Conservation (phyloP, 2,888 invertebrate genomes). For the Amiota mariae region DNA sequence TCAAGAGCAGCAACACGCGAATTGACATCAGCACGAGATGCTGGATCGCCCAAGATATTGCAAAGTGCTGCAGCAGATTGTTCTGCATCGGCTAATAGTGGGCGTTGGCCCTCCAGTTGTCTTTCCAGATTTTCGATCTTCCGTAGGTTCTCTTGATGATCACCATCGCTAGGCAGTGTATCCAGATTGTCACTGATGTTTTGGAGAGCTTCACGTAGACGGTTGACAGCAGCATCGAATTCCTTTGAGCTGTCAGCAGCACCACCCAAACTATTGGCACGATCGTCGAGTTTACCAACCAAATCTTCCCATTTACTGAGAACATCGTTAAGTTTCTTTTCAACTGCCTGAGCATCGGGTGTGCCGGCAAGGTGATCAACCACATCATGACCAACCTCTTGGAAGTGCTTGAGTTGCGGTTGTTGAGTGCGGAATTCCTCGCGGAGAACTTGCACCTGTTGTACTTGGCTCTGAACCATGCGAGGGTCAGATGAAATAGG, state of each 20-base stretch:
- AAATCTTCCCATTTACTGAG: conserved; percentile 88
- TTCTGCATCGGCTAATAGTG: conserved; percentile 89
- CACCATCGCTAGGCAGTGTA: conserved; percentile 84
- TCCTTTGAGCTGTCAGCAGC: conserved; percentile 94
- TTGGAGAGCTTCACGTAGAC: conserved; percentile 89
- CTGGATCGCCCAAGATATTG: conserved; percentile 90
- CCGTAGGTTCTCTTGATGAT: conserved; percentile 89
- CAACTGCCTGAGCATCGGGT: conserved; percentile 79
- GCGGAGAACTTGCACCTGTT: conserved; percentile 93
- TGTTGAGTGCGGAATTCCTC: conserved; percentile 96
- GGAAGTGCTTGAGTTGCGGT: conserved; percentile 88
- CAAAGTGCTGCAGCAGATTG: conserved; percentile 92
- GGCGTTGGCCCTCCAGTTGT: conserved; percentile 90
- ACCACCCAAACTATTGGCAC: conserved; percentile 91
- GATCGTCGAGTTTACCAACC: conserved; percentile 85
- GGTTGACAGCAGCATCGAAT: conserved; percentile 90
- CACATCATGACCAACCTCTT: conserved; percentile 86
- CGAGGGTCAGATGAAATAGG: conserved; percentile 96
- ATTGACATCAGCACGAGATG: conserved; percentile 92
- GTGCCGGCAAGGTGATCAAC: conserved; percentile 77
- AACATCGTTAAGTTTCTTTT: conserved; percentile 82
- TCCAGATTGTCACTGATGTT: conserved; percentile 91
- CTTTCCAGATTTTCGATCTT: conserved; percentile 91
- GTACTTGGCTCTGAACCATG: conserved; percentile 96
- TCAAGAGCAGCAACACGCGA: conserved; percentile 90